Evolutionary conservation across 1,140 invertebrate genomes (phyloP).

Genomic region (Drosophila funebris): DNA sequence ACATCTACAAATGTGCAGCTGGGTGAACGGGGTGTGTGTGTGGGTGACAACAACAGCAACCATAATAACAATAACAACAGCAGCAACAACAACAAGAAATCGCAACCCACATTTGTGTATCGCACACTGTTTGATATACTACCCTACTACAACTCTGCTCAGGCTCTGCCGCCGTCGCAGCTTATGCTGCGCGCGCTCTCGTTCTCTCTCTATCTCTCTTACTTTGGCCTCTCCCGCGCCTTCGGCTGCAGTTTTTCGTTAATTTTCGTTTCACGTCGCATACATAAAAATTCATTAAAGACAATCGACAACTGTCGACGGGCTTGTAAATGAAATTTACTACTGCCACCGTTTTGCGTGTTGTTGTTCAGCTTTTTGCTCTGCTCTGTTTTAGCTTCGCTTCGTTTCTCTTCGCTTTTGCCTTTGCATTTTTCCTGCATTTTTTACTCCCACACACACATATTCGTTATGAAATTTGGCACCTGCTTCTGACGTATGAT

Average conservation of each 20-base stretch:
- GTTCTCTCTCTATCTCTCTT: slow-evolving; percentile 3
- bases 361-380: slow-evolving; percentile 31
- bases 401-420: slow-evolving; percentile 12
- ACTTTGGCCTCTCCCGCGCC: slow-evolving; percentile 29
- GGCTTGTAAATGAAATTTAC: slow-evolving; percentile 79
- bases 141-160: slow-evolving; percentile 65
- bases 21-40: slow-evolving; percentile 23
- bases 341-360: slow-evolving; percentile 73
- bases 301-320: slow-evolving; percentile 29
- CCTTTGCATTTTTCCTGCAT: slow-evolving; percentile 20
- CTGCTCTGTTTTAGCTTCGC: background rate
- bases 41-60: slow-evolving; percentile 36
- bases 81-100: slow-evolving; percentile 27
- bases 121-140: slow-evolving; percentile 72
- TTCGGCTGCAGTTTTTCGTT: slow-evolving; percentile 62
- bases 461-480: slow-evolving; percentile 65
- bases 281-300: slow-evolving; percentile 81
- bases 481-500: slow-evolving; percentile 25
- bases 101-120: slow-evolving; percentile 73
- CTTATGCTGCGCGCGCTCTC: slow-evolving; percentile 13
- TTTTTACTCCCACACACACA: slow-evolving; percentile 34
- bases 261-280: slow-evolving; percentile 66
- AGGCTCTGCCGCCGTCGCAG: slow-evolving; percentile 7
- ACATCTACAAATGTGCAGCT: slow-evolving; percentile 64
- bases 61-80: slow-evolving; percentile 13